A percentile compares a stretch with the other conserved stretches of the same genome.
Conservation (phyloP, 2,797 vertebrate species). For the Takifugu ocellatus region DNA sequence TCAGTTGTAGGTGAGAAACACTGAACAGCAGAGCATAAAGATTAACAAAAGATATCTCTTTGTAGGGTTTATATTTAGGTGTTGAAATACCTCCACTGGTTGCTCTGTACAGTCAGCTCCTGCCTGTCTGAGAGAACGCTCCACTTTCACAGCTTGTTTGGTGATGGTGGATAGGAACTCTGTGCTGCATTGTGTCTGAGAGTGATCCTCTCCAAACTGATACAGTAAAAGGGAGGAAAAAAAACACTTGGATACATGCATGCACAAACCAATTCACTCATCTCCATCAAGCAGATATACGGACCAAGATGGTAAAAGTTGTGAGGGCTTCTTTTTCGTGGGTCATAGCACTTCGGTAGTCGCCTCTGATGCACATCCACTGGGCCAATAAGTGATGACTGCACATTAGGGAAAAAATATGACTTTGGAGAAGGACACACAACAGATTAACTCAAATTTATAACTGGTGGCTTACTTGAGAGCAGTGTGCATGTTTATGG, state of each 20-base stretch:
- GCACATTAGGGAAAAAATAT: slow-evolving; percentile 13
- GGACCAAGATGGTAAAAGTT: slow-evolving; percentile 77
- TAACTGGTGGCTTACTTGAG: slow-evolving; percentile 65
- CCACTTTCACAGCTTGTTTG: slow-evolving; percentile 82
- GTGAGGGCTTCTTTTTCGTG: slow-evolving; percentile 81
- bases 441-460: not conserved
- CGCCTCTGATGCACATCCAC: slow-evolving; percentile 76
- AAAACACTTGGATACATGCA: not conserved
- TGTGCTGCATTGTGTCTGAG: slow-evolving; percentile 75
- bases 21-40: slow-evolving; percentile 43
- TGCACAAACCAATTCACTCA: not conserved
- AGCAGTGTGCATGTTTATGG: slow-evolving; percentile 70
- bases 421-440: slow-evolving; percentile 6
- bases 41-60: slow-evolving; percentile 3
- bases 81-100: slow-evolving; percentile 55
- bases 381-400: slow-evolving; percentile 82
- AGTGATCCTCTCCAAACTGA: slow-evolving; percentile 79
- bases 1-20: slow-evolving; percentile 70
- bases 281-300: slow-evolving; percentile 15
- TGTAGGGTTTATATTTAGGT: not conserved
- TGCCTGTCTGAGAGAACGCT: slow-evolving; percentile 78
- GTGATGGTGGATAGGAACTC: slow-evolving; percentile 79
- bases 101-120: slow-evolving; percentile 66
- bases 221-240: not conserved
- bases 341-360: slow-evolving; percentile 80